A percentile compares a stretch with the other conserved stretches of the same genome.
Evolutionary conservation across 2,797 vertebrate species (phyloP).

Genomic region (Ptychadena robeensis): DNA sequence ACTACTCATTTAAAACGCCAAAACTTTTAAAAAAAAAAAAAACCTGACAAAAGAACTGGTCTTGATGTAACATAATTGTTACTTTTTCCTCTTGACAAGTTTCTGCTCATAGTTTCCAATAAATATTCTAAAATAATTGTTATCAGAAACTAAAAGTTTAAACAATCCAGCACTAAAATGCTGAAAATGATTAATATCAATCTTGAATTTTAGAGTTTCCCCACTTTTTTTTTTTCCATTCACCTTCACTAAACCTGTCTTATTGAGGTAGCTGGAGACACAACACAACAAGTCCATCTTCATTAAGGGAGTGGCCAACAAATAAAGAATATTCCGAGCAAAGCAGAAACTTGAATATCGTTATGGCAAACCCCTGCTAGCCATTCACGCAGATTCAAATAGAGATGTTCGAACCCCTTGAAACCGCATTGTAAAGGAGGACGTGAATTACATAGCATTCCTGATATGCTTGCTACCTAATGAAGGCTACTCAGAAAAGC

Average conservation of each 20-base stretch:
- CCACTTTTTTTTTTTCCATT: too few species aligned
- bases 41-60: too few species aligned
- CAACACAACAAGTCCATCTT: background rate
- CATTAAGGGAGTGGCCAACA: constrained; percentile 40
- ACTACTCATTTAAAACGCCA: too few species aligned
- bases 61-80: too few species aligned
- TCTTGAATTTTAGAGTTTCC: background rate
- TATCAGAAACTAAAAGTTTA: too few species aligned
- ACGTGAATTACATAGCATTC: background rate
- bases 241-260: constrained; percentile 3
- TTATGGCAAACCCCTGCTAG: constrained; percentile 15
- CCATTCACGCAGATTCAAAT: constrained; percentile 12
- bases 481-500: background rate
- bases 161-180: too few species aligned
- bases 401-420: background rate
- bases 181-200: background rate
- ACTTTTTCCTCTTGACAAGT: too few species aligned
- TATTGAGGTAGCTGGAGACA: background rate
- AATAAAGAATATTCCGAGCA: constrained; percentile 40
- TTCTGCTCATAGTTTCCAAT: too few species aligned
- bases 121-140: too few species aligned
- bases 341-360: constrained; percentile 31
- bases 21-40: too few species aligned
- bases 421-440: background rate
- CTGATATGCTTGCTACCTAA: background rate